Evolutionary conservation across 2,888 invertebrate genomes (phyloP), one percentile per base, ranked within the genome.

Genomic region (Aphidoletes aphidimyza): DNA sequence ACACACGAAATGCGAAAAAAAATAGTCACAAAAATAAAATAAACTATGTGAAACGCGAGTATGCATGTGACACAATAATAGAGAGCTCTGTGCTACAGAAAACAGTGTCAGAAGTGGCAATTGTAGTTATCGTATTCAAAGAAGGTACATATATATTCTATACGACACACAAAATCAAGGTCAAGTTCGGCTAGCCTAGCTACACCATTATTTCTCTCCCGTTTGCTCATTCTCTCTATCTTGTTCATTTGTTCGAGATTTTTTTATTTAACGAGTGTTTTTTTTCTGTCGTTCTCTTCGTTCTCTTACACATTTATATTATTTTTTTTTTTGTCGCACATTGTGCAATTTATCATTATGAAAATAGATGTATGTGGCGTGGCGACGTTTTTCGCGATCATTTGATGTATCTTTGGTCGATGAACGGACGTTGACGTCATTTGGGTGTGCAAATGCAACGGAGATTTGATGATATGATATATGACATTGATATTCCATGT

Each of bases 151-250:
- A 69, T 2, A 3, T 14, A 69, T 69, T n/a, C n/a, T n/a, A 69
- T 14, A 34, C 69, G 69, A 30, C 69, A 69, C n/a, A n/a, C n/a
- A n/a, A n/a, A 30, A 81, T 81, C 37, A 81, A 81, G 81, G 81
- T 81, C 81, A 81, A 81, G 81, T 81, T 81, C 81, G 37, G 81
- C 22, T 81, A 37, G 37, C 37, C 22, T 81, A 37, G 37, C 37
- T 81, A 81, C 37, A 37, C 37, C 81, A 81, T 81, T 81, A 37
- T 54, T 42, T 14, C 6, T 42, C 14, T 42, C 14, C 42, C 42
- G 14, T 14, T 42, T 42, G 14, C 14, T 9, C 14, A 42, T 42
- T 42, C 14, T 42, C 8, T 42, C 14, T 42, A 6, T 42, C 6
- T 42, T 42, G n/a, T 42, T 42, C 42, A 14, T 42, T 6, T 9